Conservation (phyloP, 2,888 invertebrate genomes). For the Andrena bucephala region DNA sequence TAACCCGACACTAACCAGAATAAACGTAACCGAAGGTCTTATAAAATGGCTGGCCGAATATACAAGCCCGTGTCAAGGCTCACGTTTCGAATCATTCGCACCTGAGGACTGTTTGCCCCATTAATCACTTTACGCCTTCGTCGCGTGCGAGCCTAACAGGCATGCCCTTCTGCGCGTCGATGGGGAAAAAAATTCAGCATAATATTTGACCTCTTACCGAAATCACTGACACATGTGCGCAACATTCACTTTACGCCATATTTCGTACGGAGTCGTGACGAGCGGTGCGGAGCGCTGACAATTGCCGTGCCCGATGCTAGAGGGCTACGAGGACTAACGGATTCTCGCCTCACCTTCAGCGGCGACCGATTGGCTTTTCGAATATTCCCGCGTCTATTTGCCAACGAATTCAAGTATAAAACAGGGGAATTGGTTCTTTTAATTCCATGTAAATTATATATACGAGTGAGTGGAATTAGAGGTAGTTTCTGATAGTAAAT, state of each 20-base stretch:
- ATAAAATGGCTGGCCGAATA: slow-evolving; percentile 69
- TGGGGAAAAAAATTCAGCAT: slow-evolving; percentile 32
- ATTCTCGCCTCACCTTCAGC: not conserved
- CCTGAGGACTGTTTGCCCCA: slow-evolving; percentile 29
- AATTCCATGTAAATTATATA: too few relatives aligned
- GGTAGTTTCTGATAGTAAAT: too few relatives aligned
- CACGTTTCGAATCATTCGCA: slow-evolving; percentile 41
- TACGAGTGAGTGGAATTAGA: too few relatives aligned
- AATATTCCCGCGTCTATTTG: too few relatives aligned
- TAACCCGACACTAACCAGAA: slow-evolving; percentile 43
- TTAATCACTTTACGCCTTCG: slow-evolving; percentile 24
- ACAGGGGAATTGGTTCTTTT: too few relatives aligned
- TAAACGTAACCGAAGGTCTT: slow-evolving; percentile 50
- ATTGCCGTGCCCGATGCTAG: not conserved
- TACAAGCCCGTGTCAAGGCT: slow-evolving; percentile 63
- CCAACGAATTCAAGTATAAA: too few relatives aligned
- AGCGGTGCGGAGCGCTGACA: not conserved
- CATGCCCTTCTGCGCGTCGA: slow-evolving; percentile 13
- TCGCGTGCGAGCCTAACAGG: slow-evolving; percentile 15
- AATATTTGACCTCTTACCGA: slow-evolving; percentile 73
- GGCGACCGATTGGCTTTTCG: too few relatives aligned
- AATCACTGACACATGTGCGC: slow-evolving; percentile 82
- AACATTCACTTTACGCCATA: slow-evolving; percentile 78
- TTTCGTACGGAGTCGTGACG: slow-evolving; percentile 61
- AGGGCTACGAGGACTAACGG: slow-evolving; percentile 7